Evolutionary conservation across 1,140 invertebrate genomes (phyloP), one percentile per base, ranked within the genome.

Genomic region (Rhagoletis zephyria): DNA sequence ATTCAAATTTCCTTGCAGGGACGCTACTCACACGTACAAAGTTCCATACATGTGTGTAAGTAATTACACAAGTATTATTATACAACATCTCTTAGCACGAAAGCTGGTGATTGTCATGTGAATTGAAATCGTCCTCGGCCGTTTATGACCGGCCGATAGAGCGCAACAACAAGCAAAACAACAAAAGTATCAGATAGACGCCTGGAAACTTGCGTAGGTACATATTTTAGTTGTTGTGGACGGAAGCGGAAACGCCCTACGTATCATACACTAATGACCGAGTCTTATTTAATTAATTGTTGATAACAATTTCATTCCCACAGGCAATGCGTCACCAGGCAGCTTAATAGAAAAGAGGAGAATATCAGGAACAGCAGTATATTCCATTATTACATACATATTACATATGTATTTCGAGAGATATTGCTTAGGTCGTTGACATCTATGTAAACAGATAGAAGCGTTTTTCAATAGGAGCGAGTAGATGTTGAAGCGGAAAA

Each of bases 281-380:
- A 64, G 85, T 86, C 60, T 86, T 86, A 64, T 86, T 86, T 86
- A 86, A 86, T 86, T 86, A 86, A 86, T 86, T 63, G 85, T 63
- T 86, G 85, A 65, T 86, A 86, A 65, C 85, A 65, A 86, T 86
- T 61, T 65, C 61, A 65, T 42, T 45, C 85, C 85, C 85, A 81
- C 48, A 2, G 81, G 61, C 85, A 86, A 65, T 64, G 85, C 85
- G 85, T 86, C 85, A 86, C 30, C 42, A 14, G 48, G 14, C 2
- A 19, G 12, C 74, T 3, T 7, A 48, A 9, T 81, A 19, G 51
- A 12, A 51, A 81, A 45, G 4, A 51, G 51, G 10, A 65, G 64
- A 1, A 14, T 7, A 65, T 65, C 64, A n/a, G 16, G 7, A 19
- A 19, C 64, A 65, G 7, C 16, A n/a, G 0, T n/a, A 48, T 4